These are phyloP conservation scores for Parus major DNA, from an alignment of 2,113 vertebrate species.

Conservation along the genomic window DNA sequence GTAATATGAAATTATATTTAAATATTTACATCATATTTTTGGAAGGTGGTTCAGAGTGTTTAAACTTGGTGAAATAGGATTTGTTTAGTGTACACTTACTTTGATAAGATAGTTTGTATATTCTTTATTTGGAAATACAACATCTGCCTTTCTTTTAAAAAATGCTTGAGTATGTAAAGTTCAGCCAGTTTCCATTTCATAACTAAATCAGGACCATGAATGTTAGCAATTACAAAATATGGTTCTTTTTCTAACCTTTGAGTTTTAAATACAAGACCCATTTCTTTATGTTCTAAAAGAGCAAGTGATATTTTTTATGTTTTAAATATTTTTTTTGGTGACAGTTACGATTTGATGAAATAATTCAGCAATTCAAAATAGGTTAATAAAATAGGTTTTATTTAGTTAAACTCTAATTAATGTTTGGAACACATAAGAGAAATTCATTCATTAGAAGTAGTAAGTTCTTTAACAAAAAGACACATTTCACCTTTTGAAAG, in stretches of 20 bases:
- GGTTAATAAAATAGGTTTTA: neutral
- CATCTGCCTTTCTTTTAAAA: neutral
- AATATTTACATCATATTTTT: neutral
- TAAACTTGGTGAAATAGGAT: neutral
- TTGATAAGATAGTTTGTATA: neutral
- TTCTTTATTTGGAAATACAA: neutral
- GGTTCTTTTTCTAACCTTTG: neutral
- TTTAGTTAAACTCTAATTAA: neutral
- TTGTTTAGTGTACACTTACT: neutral
- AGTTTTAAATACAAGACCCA: neutral
- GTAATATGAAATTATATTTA: neutral
- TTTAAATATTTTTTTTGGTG: neutral
- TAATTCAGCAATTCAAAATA: neutral
- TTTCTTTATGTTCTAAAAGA: neutral
- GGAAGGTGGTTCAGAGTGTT: neutral
- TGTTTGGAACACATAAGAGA: neutral
- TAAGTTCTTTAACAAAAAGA: neutral
- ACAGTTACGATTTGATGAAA: neutral
- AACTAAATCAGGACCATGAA: neutral
- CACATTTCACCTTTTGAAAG: neutral
- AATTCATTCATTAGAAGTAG: neutral
- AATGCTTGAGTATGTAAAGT: neutral
- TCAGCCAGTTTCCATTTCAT: neutral
- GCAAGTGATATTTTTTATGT: neutral
- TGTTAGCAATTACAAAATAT: neutral